Evolutionary conservation across 2,888 invertebrate species (phyloP), one percentile per base, ranked within the genome.

Genomic region (Hypomecis atomaria): DNA sequence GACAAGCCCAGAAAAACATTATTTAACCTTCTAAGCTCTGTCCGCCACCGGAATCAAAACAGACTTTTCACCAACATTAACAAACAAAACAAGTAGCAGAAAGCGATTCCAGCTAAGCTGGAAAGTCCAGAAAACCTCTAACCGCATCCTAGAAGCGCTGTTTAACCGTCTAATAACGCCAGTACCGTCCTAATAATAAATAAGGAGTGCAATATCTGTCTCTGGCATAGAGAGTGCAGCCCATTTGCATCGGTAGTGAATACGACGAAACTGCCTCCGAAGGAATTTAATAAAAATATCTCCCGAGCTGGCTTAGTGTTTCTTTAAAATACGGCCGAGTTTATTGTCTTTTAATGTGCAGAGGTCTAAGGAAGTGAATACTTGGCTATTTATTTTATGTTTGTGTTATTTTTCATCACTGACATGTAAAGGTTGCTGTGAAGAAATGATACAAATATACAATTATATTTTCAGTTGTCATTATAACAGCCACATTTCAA

Each of bases 211-310:
- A 91, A 90, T 90, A 89, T 87, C 89, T 88, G 89, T 88, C 88
- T 76, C 75, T 78, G 71, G 76, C 76, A 78, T 73, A 78, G 80
- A 78, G 79, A 86, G 81, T 84, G 86, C 85, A 83, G 77, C 71
- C 82, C 88, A 89, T 92, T 90, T 91, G 89, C 89, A 91, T 90
- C 78, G 84, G 87, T 81, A 83, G 81, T 82, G 79, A 83, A 86
- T 83, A 87, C 85, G 81, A 82, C 79, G 82, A 83, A 86, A 88
- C 88, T 82, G 90, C 88, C 90, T 87, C 85, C 73, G 72, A 73
- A 75, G 87, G 89, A 90, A 91, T 90, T 92, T 92, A 90, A 92
- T 91, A 92, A 90, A 90, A 92, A 90, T 89, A 90, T 90, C 86
- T 89, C 83, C 86, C 80, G 79, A 73, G 76, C 71, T 71, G 71